These are phyloP conservation scores for Suncus etruscus DNA, from an alignment of 2,113 vertebrate genomes.

Conservation along the genomic window DNA sequence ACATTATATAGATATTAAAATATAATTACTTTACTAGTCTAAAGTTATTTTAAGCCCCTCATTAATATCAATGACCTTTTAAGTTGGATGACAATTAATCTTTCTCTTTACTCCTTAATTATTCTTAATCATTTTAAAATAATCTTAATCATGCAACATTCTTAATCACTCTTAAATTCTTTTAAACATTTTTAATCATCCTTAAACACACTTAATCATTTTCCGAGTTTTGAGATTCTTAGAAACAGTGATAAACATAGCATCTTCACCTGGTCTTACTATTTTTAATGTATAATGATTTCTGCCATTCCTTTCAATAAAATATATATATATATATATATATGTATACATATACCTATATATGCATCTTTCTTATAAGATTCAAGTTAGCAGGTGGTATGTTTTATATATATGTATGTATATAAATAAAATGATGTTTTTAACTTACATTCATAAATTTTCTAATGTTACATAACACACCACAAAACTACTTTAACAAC, in stretches of 20 bases:
- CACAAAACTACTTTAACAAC: background rate
- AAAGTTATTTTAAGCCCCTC: background rate
- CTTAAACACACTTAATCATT: background rate
- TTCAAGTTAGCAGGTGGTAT: no score
- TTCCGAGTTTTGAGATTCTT: background rate
- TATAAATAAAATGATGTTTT: no score
- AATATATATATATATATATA: background rate
- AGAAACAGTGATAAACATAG: background rate
- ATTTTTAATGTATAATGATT: background rate
- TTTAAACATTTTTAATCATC: slow-evolving; percentile 22
- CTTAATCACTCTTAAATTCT: slow-evolving; percentile 4
- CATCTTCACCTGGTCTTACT: background rate
- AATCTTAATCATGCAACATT: background rate
- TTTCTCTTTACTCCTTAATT: background rate
- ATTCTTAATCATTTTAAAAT: slow-evolving; percentile 26
- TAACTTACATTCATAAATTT: no score
- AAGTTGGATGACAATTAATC: slow-evolving; percentile 3
- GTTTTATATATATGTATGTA: no score
- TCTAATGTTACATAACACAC: no score
- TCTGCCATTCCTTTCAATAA: background rate
- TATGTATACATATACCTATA: background rate
- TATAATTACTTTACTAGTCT: background rate
- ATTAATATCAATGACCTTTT: slow-evolving; percentile 1
- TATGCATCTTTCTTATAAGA: no score
- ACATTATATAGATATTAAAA: background rate